Base-by-base conservation (phyloP, 2,888 invertebrate genomes). In the Euproctis similis region DNA sequence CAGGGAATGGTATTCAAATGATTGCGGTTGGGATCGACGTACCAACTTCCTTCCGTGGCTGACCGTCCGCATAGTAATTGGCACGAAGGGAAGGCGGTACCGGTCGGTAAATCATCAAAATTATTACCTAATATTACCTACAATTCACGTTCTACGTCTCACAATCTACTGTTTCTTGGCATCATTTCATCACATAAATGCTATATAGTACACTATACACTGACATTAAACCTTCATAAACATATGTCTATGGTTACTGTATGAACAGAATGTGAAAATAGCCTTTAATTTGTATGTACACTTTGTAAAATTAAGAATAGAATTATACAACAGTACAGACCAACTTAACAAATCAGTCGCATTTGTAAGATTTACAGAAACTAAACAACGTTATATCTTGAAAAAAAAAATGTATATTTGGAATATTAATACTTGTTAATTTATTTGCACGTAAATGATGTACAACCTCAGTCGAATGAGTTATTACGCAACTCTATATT, bases 91-190 rank as follows among this genome's bases (percentile, higher is more conserved):
- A 68, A 72, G 71, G 70, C 67, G 63, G 59, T 42, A 56, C 46
- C n/a, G n/a, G 55, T 54, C 61, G 57, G 63, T 84, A 81, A 82
- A 84, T 82, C 82, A 81, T 73, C 72, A 59, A 76, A 81, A 82
- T 82, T 80, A 80, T 76, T 81, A 66, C 76, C 73, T 77, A 70
- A 75, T 80, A 75, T 72, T 72, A 73, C 72, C n/a, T 58, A 58
- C 61, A 59, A 62, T 69, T 69, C 63, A 42, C 57, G 50, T 49
- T 49, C 35, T 52, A 62, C 66, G 60, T 56, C 54, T 46, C 54
- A n/a, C 72, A 73, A 77, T 78, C 72, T 75, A 75, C 64, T 76
- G 64, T 75, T 61, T 47, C 58, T 64, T 49, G 45, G 59, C 49
- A 54, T 55, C 60, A 54, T 68, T 67, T 68, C 71, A 72, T 69